Conservation (phyloP, 2,797 vertebrate species). For the Phoeniculus purpureus region DNA sequence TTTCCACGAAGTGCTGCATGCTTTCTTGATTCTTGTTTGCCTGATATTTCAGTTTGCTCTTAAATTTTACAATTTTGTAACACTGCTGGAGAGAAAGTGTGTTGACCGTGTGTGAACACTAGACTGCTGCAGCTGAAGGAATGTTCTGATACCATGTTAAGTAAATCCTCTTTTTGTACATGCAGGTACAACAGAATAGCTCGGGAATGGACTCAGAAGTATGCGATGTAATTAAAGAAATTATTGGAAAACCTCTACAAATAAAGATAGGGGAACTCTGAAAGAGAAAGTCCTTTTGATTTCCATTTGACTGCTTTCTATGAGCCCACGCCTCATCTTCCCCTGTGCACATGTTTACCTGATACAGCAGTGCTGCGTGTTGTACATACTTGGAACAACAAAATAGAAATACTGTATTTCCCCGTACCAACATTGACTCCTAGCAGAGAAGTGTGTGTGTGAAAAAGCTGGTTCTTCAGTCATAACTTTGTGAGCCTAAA, state of each 20-base stretch:
- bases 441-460: slow-evolving; percentile 86
- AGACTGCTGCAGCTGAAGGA: background rate
- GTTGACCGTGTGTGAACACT: background rate
- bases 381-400: slow-evolving; percentile 95
- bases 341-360: slow-evolving; percentile 91
- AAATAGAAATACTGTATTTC: slow-evolving; percentile 83
- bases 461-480: slow-evolving; percentile 81
- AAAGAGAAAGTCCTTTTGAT: slow-evolving; percentile 96
- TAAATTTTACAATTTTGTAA: background rate
- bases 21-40: background rate
- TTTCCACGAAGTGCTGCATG: background rate
- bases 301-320: slow-evolving; percentile 99
- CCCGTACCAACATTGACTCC: slow-evolving; percentile 84
- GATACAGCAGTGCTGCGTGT: slow-evolving; percentile 87
- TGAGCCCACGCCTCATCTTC: slow-evolving; percentile 96
- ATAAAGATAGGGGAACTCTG: slow-evolving; percentile 96
- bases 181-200: slow-evolving; percentile 99
- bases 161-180: slow-evolving; percentile 72
- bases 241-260: slow-evolving; percentile 94
- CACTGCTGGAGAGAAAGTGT: background rate
- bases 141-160: slow-evolving; percentile 55
- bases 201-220: slow-evolving; percentile 99
- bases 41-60: background rate
- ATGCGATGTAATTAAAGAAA: slow-evolving; percentile 98
- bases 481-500: slow-evolving; percentile 86